These are phyloP conservation scores for Patella ulyssiponensis DNA, from an alignment of 2,888 invertebrate species.

Conservation along the genomic window DNA sequence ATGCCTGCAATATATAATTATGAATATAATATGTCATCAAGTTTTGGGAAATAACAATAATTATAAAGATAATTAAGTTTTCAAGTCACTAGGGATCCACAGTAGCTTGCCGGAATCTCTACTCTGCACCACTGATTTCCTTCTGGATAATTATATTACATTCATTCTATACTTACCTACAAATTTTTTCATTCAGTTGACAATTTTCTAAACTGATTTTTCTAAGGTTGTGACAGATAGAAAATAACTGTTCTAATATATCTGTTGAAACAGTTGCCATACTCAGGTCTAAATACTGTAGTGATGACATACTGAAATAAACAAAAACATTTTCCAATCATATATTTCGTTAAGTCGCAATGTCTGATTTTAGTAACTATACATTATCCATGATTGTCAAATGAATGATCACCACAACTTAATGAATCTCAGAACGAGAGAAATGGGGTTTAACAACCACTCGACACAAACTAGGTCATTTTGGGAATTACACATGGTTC, in stretches of 20 bases:
- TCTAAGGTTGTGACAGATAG: conserved; percentile 80
- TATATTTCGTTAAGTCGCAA: too few relatives aligned
- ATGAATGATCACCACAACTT: too few relatives aligned
- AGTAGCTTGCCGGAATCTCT: too few relatives aligned
- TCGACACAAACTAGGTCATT: too few relatives aligned
- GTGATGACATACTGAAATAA: not conserved
- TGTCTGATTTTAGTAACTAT: too few relatives aligned
- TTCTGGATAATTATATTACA: not conserved
- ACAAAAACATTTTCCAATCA: not conserved
- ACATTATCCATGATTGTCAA: too few relatives aligned
- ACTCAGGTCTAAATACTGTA: conserved; percentile 90
- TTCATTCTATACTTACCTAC: conserved; percentile 69
- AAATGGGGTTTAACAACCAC: too few relatives aligned
- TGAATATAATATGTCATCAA: not conserved
- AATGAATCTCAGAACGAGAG: too few relatives aligned
- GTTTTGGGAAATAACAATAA: too few relatives aligned
- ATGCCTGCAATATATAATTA: not conserved
- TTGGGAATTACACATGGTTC: too few relatives aligned
- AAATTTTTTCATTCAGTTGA: conserved; percentile 78
- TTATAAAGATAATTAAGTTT: too few relatives aligned
- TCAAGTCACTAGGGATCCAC: too few relatives aligned
- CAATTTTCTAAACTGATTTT: conserved; percentile 90
- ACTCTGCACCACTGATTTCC: not conserved
- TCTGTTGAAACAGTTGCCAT: conserved; percentile 80
- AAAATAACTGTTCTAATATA: conserved; percentile 74